Conservation (phyloP, 1,140 invertebrate species). For the Capitella teleta region DNA sequence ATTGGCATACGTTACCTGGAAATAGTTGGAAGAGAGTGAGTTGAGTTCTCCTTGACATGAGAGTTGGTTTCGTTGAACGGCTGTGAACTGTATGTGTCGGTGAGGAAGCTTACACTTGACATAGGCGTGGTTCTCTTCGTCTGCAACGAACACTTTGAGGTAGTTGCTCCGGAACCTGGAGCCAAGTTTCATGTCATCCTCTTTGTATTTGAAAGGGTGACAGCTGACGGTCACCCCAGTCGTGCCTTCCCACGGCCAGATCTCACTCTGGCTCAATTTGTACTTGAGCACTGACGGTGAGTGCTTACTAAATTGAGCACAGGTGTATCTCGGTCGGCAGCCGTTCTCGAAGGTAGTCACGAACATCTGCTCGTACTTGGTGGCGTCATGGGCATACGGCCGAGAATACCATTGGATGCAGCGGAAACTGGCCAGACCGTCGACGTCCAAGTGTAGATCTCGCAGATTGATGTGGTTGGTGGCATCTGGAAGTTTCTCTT, state of each 20-base stretch:
- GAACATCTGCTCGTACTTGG: conserved; percentile 9
- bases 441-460: no score
- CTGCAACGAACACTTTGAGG: conserved; percentile 2
- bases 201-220: not conserved
- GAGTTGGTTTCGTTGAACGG: no score
- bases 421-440: no score
- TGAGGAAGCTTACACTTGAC: not conserved
- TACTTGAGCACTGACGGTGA: conserved; percentile 5
- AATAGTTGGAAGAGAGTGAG: not conserved
- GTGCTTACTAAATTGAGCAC: conserved; percentile 5
- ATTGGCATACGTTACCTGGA: not conserved
- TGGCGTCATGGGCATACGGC: not conserved
- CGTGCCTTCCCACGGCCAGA: conserved; percentile 1
- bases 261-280: conserved; percentile 6
- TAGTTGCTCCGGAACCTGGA: not conserved
- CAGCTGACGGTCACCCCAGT: conserved; percentile 2
- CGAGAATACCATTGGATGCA: conserved; percentile 10
- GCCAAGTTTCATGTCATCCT: not conserved
- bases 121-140: not conserved
- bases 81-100: not conserved
- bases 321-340: conserved; percentile 11
- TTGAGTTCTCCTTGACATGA: not conserved
- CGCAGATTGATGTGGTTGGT: no score
- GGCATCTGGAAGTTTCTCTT: no score
- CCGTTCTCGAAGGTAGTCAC: conserved; percentile 8